phyloP scores from a whole-genome alignment of 2,113 vertebrate species.

The Xiphophorus hellerii region DNA sequence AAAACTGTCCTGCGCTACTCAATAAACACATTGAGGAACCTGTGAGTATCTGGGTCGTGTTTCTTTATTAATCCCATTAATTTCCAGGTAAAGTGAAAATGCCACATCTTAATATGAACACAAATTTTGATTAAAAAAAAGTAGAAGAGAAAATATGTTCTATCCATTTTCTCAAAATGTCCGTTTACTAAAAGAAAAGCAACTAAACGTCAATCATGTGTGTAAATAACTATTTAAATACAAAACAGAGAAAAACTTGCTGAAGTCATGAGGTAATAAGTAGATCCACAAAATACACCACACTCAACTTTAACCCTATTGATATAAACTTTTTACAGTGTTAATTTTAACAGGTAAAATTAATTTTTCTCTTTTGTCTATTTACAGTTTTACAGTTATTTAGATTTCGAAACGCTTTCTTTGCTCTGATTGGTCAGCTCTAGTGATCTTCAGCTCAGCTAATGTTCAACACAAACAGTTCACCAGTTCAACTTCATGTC shows the following conservation, averaged over 20 bases:
- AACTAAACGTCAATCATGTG: too few relatives aligned
- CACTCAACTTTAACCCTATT: too few relatives aligned
- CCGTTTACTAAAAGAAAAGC: too few relatives aligned
- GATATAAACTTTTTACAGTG: neutral
- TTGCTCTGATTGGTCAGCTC: neutral
- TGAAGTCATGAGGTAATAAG: neutral
- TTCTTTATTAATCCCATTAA: neutral
- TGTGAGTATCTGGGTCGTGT: neutral
- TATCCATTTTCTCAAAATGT: too few relatives aligned
- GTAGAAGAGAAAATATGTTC: too few relatives aligned
- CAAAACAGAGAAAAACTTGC: too few relatives aligned
- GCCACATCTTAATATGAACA: too few relatives aligned
- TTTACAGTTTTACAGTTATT: neutral
- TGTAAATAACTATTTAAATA: neutral
- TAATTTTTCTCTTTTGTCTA: neutral
- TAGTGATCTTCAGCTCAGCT: neutral
- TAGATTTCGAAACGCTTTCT: neutral
- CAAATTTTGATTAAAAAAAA: too few relatives aligned
- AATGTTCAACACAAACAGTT: neutral
- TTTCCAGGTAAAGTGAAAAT: too few relatives aligned
- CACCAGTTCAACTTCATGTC: neutral
- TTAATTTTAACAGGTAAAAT: neutral
- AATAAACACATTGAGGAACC: slow-evolving; percentile 64
- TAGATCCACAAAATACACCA: neutral
- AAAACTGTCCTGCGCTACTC: slow-evolving; percentile 53